These are phyloP conservation scores for Morelia viridis DNA, from an alignment of 2,797 vertebrate genomes.

Conservation along the genomic window DNA sequence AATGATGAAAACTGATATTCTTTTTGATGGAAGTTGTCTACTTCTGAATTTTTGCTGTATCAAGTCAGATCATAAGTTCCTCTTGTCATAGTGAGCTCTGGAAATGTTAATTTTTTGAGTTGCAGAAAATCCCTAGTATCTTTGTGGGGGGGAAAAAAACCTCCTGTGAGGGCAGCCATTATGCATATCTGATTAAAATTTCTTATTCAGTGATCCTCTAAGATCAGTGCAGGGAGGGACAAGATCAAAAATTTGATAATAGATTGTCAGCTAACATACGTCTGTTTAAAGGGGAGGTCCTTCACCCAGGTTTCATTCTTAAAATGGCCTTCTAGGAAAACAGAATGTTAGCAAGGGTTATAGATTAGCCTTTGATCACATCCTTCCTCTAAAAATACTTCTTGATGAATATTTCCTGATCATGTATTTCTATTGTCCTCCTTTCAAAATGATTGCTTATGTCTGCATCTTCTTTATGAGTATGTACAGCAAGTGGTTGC, in stretches of 20 bases:
- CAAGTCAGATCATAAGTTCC: not conserved
- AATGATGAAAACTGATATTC: not conserved
- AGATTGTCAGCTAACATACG: not conserved
- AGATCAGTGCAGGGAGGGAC: not conserved
- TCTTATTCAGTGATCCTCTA: not conserved
- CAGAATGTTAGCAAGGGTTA: not conserved
- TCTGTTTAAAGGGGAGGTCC: not conserved
- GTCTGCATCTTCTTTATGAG: not conserved
- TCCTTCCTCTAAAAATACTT: not conserved
- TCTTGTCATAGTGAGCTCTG: not conserved
- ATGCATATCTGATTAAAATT: not conserved
- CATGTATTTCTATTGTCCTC: not conserved
- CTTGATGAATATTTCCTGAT: not conserved
- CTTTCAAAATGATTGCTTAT: not conserved
- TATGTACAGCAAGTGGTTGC: not conserved
- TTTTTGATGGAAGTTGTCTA: not conserved
- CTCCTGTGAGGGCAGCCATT: not conserved
- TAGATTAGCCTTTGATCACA: not conserved
- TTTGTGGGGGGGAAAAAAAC: too few species aligned
- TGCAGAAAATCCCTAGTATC: not conserved
- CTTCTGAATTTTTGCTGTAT: not conserved
- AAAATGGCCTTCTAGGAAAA: not conserved
- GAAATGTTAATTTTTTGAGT: not conserved
- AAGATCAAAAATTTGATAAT: not conserved
- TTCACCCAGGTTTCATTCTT: not conserved